phyloP scores from a whole-genome alignment of 2,797 vertebrate genomes.

The Oreochromis mossambicus region DNA sequence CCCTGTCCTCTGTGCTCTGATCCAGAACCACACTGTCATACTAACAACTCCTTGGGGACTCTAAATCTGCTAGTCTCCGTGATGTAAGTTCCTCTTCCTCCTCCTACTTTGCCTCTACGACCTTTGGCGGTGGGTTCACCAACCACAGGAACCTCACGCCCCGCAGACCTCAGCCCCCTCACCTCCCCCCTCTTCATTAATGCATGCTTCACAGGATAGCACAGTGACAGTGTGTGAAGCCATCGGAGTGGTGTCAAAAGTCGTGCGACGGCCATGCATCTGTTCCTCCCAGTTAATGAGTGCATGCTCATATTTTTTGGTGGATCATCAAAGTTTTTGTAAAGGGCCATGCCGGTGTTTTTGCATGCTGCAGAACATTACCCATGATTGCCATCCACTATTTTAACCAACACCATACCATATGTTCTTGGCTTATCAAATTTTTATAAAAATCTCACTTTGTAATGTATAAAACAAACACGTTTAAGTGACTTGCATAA shows the following conservation, averaged over 20 bases:
- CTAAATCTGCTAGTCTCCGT: slow-evolving; percentile 92
- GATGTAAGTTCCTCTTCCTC: slow-evolving; percentile 92
- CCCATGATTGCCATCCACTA: slow-evolving; percentile 23
- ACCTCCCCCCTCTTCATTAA: slow-evolving; percentile 46
- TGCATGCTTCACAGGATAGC: slow-evolving; percentile 72
- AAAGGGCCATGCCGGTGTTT: slow-evolving; percentile 55
- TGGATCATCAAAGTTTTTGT: slow-evolving; percentile 43
- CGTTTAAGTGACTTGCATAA: not conserved
- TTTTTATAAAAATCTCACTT: not conserved
- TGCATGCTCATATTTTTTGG: slow-evolving; percentile 55
- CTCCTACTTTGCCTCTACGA: slow-evolving; percentile 68
- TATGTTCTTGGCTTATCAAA: not conserved
- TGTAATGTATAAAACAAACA: not conserved
- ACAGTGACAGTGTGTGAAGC: slow-evolving; percentile 57
- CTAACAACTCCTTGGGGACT: slow-evolving; percentile 99
- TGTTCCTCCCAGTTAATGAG: slow-evolving; percentile 41
- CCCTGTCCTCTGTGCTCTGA: slow-evolving; percentile 74
- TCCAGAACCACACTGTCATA: slow-evolving; percentile 99
- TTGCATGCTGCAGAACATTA: slow-evolving; percentile 44
- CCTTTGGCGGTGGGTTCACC: slow-evolving; percentile 55
- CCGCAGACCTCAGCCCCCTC: slow-evolving; percentile 28
- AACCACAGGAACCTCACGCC: slow-evolving; percentile 51
- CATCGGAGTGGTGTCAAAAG: slow-evolving; percentile 47
- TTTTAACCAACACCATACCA: not conserved
- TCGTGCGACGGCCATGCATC: slow-evolving; percentile 42